These are phyloP conservation scores for Stenotaenia linearis DNA, from an alignment of 2,888 invertebrate genomes.

Conservation along the genomic window DNA sequence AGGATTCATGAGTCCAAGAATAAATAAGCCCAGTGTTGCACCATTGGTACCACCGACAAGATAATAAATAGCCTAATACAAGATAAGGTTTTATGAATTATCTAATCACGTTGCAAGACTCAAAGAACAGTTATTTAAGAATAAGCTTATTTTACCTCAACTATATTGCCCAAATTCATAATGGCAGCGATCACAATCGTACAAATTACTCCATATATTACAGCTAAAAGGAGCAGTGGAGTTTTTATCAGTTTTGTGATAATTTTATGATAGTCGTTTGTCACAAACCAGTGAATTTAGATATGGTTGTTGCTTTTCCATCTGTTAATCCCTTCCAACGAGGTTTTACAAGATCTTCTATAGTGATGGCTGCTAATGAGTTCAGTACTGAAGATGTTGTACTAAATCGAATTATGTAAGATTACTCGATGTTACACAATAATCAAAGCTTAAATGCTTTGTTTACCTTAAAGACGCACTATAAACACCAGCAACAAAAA, in stretches of 20 bases:
- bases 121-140: no score
- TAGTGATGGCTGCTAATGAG: slow-evolving; percentile 82
- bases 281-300: slow-evolving; percentile 15
- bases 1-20: slow-evolving; percentile 19
- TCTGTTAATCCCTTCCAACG: not conserved
- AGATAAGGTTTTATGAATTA: not conserved
- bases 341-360: slow-evolving; percentile 68
- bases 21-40: slow-evolving; percentile 9
- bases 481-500: slow-evolving; percentile 87
- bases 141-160: slow-evolving; percentile 16
- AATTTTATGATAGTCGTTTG: no score
- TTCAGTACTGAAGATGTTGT: slow-evolving; percentile 91
- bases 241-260: no score
- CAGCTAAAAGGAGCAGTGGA: not conserved
- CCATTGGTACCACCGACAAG: slow-evolving; percentile 22
- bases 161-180: slow-evolving; percentile 8
- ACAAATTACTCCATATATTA: slow-evolving; percentile 1
- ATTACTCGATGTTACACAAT: no score
- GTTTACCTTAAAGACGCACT: slow-evolving; percentile 77
- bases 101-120: no score
- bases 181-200: not conserved
- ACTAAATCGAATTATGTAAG: no score
- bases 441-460: no score
- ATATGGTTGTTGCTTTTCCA: slow-evolving; percentile 12
- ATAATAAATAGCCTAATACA: not conserved